Percentiles rank a stretch among this genome's conserved stretches.
Conservation (phyloP, 1,140 invertebrate species). For the Macrosteles quadrilineatus region DNA sequence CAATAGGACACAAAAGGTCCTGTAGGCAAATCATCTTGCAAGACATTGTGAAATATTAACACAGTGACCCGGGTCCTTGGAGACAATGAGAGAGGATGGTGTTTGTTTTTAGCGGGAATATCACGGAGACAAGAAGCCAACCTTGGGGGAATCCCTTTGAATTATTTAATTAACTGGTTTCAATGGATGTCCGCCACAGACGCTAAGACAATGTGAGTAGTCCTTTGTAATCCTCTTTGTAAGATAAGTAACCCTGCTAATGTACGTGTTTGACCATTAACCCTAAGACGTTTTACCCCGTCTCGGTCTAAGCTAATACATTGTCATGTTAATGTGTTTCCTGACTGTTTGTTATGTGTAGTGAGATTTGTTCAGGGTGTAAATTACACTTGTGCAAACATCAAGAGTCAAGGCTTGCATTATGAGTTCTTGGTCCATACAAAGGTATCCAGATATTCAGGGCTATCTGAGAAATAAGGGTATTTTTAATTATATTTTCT, state of each 20-base stretch:
- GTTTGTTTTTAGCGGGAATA: slow-evolving; percentile 31
- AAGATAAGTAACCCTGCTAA: background rate
- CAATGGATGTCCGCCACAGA: slow-evolving; percentile 22
- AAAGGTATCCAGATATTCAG: too few relatives aligned
- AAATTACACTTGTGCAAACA: too few relatives aligned
- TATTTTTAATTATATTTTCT: too few relatives aligned
- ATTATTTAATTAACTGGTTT: slow-evolving; percentile 33
- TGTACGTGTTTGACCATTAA: background rate
- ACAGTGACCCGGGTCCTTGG: background rate
- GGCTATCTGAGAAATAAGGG: too few relatives aligned
- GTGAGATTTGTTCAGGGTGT: too few relatives aligned
- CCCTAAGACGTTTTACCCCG: background rate
- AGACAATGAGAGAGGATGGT: slow-evolving; percentile 20
- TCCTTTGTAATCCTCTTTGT: background rate
- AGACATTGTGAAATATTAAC: slow-evolving; percentile 11
- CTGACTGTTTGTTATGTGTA: too few relatives aligned
- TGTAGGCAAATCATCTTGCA: background rate
- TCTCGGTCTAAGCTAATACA: too few relatives aligned
- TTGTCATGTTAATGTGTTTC: too few relatives aligned
- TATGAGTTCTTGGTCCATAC: too few relatives aligned
- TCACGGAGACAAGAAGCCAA: slow-evolving; percentile 18
- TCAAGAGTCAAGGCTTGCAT: too few relatives aligned
- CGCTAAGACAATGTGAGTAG: background rate
- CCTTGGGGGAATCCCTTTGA: slow-evolving; percentile 2
- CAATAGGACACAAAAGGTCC: too few relatives aligned